These are phyloP conservation scores for Theretra japonica DNA, from an alignment of 2,888 invertebrate species.

Conservation along the genomic window DNA sequence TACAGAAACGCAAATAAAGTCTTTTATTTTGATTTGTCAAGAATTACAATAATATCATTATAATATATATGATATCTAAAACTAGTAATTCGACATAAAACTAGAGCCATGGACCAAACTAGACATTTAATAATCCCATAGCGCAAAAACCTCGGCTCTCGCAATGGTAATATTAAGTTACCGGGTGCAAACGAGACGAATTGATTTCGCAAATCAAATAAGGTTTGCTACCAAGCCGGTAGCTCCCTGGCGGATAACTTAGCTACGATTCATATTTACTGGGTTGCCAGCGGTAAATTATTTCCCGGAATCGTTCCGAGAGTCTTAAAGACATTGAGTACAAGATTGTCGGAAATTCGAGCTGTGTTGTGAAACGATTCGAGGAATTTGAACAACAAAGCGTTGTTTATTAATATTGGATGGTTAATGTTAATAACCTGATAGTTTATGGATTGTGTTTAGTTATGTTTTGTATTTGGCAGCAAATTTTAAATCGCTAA, in stretches of 20 bases:
- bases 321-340: background rate
- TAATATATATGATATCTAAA: no score
- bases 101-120: background rate
- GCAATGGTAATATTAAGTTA: constrained; percentile 73
- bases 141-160: constrained; percentile 17
- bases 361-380: background rate
- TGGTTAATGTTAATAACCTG: no score
- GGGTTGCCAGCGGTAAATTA: constrained; percentile 20
- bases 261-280: constrained; percentile 31
- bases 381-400: no score
- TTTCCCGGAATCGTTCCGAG: constrained; percentile 12
- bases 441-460: no score
- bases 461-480: no score
- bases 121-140: constrained; percentile 12
- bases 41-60: no score
- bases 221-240: constrained; percentile 48
- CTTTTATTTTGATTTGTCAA: no score
- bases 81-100: background rate
- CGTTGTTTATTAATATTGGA: no score
- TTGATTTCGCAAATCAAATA: constrained; percentile 76
- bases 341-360: background rate
- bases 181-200: constrained; percentile 66
- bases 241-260: constrained; percentile 41
- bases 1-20: no score
- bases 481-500: no score